Base-by-base conservation (phyloP, 2,888 invertebrate genomes). In the Drosophila hamatofila region DNA sequence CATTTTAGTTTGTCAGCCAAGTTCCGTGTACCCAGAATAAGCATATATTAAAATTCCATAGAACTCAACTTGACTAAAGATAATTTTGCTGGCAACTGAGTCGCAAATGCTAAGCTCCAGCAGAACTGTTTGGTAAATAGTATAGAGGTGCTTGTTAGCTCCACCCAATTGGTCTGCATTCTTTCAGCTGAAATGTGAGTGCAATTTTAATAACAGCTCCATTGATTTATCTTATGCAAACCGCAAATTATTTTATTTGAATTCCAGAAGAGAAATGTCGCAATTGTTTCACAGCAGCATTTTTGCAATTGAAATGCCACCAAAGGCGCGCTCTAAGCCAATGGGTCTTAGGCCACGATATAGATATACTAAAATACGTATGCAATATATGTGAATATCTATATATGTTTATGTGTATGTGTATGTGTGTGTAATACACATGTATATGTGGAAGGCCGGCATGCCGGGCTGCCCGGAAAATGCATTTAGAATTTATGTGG, bases 401-500 rank as follows among this genome's bases (percentile, higher is more conserved):
- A 14, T 21, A 11, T 44, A 33, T 27, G 9, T 33, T 21, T 46
- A 16, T 42, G 30, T 41, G 9, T 25, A 21, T 44, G 21, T 33
- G 9, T 23, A 18, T 46, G 14, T 27, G 35, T 54, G 35, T 23
- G 25, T 25, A 25, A 25, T 14, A 14, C 16, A 27, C 12, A 30
- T 18, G 30, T 3, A 11, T 30, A 2, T 30, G 30, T 30, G 30
- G 8, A 27, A n/a, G 49, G 30, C 51, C 14, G 35, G 33, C 21
- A 2, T 9, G 52, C 16, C 23, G 16, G 46, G 68, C 46, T 37
- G 57, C 39, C 61, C 65, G 78, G 87, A 76, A 81, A 87, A 85
- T 85, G 88, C 89, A 85, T 85, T 85, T 85, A 89, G 84, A 87
- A 85, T 85, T 85, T 85, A 85, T 85, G 88, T 83, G 89, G 84